These are phyloP conservation scores for Macroglossus sobrinus DNA, from an alignment of 2,113 vertebrate species.

Conservation along the genomic window DNA sequence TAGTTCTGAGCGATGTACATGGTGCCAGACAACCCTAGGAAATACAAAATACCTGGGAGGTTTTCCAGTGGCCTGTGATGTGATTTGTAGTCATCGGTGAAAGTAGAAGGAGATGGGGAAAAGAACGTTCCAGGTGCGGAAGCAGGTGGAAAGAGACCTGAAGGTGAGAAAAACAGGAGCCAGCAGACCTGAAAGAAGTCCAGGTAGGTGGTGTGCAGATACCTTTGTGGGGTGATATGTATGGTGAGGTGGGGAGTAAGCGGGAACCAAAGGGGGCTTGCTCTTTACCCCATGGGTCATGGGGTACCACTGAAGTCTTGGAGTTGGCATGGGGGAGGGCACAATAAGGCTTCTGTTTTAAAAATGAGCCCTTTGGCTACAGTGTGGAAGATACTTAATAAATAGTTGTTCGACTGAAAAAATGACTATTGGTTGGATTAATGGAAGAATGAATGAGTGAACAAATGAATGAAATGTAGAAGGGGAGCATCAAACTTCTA, in stretches of 20 bases:
- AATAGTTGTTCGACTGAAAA: neutral
- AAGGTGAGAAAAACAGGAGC: neutral
- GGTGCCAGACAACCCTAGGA: neutral
- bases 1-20: neutral
- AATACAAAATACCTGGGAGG: neutral
- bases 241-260: neutral
- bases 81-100: neutral
- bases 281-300: neutral
- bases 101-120: neutral
- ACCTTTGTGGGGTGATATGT: rapidly evolving
- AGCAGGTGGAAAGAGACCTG: neutral
- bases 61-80: neutral
- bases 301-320: neutral
- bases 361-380: neutral
- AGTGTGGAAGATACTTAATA: neutral
- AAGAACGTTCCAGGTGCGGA: neutral
- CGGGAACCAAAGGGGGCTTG: rapidly evolving
- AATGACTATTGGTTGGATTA: neutral
- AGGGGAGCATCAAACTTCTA: neutral
- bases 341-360: neutral
- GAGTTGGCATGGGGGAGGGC: neutral
- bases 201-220: too few species aligned
- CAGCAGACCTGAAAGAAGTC: neutral
- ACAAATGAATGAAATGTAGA: neutral
- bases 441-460: neutral